phyloP scores from a whole-genome alignment of 2,888 invertebrate genomes.

The Candidula unifasciata region DNA sequence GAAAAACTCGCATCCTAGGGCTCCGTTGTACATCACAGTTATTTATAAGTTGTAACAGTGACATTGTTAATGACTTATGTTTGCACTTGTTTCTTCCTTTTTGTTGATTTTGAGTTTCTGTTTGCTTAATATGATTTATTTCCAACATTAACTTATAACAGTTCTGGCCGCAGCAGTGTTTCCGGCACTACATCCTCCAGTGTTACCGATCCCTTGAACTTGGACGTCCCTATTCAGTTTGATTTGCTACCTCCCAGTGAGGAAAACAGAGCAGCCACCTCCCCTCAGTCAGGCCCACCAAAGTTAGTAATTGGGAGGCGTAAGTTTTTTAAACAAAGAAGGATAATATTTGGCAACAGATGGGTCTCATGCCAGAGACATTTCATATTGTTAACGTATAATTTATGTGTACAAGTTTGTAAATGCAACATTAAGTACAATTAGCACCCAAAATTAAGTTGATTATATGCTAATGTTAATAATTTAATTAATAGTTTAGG shows the following conservation, averaged over 20 bases:
- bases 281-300: conserved; percentile 73
- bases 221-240: conserved; percentile 78
- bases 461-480: too few species aligned
- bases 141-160: conserved; percentile 24
- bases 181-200: conserved; percentile 40
- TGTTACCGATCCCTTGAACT: conserved; percentile 67
- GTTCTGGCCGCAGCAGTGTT: conserved; percentile 29
- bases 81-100: background rate
- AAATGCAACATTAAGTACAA: too few species aligned
- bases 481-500: too few species aligned
- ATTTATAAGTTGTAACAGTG: background rate
- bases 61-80: background rate
- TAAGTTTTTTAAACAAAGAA: background rate
- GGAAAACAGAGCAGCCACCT: conserved; percentile 64
- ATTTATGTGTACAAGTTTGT: too few species aligned
- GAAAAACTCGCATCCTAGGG: too few species aligned
- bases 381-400: too few species aligned
- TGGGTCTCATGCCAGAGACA: too few species aligned
- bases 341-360: too few species aligned
- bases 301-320: conserved; percentile 70
- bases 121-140: conserved; percentile 21
- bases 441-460: too few species aligned
- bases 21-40: too few species aligned
- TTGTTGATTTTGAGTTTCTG: background rate
- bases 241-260: conserved; percentile 76